Percentiles rank a stretch among this genome's conserved stretches.
phyloP scores from a whole-genome alignment of 2,113 vertebrate species.

The Rhea pennata region DNA sequence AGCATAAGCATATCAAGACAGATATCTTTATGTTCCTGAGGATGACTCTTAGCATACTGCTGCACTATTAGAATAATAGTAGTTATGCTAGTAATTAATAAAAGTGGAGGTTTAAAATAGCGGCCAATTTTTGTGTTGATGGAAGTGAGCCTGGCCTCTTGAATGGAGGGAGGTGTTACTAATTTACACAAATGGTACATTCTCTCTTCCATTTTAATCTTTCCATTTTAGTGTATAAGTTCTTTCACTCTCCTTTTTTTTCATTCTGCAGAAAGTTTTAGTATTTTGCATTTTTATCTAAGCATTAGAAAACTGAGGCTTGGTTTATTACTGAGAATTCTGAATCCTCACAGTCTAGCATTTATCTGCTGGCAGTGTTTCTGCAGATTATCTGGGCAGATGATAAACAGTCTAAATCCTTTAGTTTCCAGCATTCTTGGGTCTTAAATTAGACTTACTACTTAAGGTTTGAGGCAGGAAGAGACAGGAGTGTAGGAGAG shows the following conservation, averaged over 20 bases:
- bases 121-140: neutral
- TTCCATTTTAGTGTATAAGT: neutral
- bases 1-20: neutral
- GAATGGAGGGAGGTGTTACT: neutral
- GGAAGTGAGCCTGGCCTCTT: neutral
- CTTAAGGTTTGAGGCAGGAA: neutral
- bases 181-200: rapidly evolving
- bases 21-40: neutral
- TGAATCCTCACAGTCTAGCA: neutral
- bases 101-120: neutral
- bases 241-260: neutral
- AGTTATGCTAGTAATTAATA: neutral
- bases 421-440: neutral
- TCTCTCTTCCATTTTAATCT: neutral
- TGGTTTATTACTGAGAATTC: neutral
- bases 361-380: neutral
- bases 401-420: neutral
- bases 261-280: neutral
- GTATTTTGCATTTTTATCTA: neutral
- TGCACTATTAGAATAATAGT: neutral
- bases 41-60: neutral
- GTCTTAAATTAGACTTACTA: neutral
- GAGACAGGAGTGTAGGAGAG: neutral
- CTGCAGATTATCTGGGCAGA: neutral
- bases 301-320: neutral